A percentile compares a stretch with the other conserved stretches of the same genome.
These are phyloP conservation scores for Percopsis transmontana DNA, from an alignment of 2,113 vertebrate species.

Conservation along the genomic window DNA sequence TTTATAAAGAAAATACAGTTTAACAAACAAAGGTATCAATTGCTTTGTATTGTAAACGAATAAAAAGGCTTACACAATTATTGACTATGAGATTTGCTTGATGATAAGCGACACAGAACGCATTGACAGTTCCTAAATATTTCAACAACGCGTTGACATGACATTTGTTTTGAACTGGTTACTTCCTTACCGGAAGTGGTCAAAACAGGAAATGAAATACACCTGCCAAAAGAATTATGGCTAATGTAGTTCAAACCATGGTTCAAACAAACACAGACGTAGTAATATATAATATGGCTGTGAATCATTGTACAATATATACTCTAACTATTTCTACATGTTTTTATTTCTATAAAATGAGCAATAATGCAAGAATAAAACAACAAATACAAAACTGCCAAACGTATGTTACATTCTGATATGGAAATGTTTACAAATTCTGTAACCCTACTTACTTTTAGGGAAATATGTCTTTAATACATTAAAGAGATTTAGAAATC, in stretches of 20 bases:
- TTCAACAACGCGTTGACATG: slow-evolving; percentile 7
- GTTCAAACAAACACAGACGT: neutral
- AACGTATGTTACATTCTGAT: neutral
- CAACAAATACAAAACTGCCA: neutral
- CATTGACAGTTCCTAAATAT: slow-evolving; percentile 32
- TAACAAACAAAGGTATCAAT: neutral
- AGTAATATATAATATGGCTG: no score
- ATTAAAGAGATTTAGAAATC: neutral
- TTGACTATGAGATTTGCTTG: neutral
- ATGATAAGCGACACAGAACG: neutral
- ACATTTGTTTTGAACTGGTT: slow-evolving; percentile 54
- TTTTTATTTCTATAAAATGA: no score
- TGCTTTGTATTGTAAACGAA: no score
- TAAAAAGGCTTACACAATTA: slow-evolving; percentile 28
- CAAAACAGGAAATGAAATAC: slow-evolving; percentile 33
- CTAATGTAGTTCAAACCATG: slow-evolving; percentile 54
- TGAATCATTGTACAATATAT: no score
- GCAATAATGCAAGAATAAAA: neutral
- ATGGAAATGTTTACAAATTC: neutral
- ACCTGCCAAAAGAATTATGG: slow-evolving; percentile 34
- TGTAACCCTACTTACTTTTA: neutral
- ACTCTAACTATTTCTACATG: no score
- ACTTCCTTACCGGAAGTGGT: slow-evolving; percentile 63
- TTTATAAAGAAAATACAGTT: neutral
- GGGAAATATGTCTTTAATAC: neutral